phyloP scores from a whole-genome alignment of 1,140 invertebrate genomes.

The Macrobrachium rosenbergii region DNA sequence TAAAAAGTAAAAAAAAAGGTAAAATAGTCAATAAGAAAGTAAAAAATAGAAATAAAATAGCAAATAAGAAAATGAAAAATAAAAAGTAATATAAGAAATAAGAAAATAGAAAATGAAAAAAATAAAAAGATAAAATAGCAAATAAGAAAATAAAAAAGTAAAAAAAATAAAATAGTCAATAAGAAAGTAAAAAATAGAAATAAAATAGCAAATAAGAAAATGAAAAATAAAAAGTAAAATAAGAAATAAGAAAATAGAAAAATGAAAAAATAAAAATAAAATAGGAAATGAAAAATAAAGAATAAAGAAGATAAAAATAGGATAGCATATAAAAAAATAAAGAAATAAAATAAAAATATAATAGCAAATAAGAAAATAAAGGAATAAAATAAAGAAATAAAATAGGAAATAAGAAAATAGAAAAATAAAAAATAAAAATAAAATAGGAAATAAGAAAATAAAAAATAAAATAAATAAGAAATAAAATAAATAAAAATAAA shows the following conservation, averaged over 20 bases:
- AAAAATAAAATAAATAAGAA: neutral
- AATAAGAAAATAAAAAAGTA: neutral
- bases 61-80: too few relatives aligned
- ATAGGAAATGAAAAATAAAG: neutral
- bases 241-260: neutral
- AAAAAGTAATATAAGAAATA: too few relatives aligned
- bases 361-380: too few relatives aligned
- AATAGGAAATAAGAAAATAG: neutral
- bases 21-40: too few relatives aligned
- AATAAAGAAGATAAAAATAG: neutral
- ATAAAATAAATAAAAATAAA: neutral
- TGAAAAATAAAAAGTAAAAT: neutral
- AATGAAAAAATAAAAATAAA: neutral
- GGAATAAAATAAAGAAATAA: neutral
- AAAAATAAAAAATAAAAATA: neutral
- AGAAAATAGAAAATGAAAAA: neutral
- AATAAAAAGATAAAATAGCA: neutral
- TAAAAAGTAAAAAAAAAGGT: too few relatives aligned
- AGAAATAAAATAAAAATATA: too few relatives aligned
- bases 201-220: neutral
- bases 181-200: neutral
- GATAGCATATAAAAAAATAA: neutral
- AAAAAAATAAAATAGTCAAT: neutral
- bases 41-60: too few relatives aligned
- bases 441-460: neutral